Evolutionary conservation across 2,797 vertebrate genomes (phyloP).

Genomic region (Sarcophilus harrisii): DNA sequence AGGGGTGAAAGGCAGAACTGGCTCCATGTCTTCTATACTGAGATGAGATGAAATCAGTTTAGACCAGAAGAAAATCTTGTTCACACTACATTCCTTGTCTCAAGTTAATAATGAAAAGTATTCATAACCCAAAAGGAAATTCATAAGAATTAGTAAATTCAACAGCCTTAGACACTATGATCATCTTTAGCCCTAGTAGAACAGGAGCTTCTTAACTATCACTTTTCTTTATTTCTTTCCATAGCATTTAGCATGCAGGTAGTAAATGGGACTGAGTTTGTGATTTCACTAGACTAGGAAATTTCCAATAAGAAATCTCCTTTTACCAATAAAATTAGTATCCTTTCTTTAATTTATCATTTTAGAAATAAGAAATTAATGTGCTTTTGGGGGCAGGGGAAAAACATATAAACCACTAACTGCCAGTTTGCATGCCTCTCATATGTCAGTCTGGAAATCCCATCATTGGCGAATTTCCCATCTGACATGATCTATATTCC

Average conservation of each 20-base stretch:
- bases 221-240: not conserved
- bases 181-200: not conserved
- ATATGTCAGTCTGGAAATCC: constrained; percentile 39
- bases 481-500: constrained; percentile 19
- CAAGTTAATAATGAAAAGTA: not conserved
- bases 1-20: no score
- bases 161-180: not conserved
- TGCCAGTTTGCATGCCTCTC: not conserved
- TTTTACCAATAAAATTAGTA: not conserved
- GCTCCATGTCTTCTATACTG: no score
- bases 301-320: not conserved
- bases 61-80: not conserved
- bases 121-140: not conserved
- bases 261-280: not conserved
- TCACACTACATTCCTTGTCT: not conserved
- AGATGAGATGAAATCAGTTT: not conserved
- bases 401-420: not conserved
- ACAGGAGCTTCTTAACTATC: not conserved
- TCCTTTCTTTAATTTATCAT: not conserved
- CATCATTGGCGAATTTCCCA: not conserved
- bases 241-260: not conserved
- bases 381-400: not conserved
- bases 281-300: not conserved
- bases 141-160: not conserved
- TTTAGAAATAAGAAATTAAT: not conserved